phyloP scores from a whole-genome alignment of 2,888 invertebrate species.

The Therioaphis trifolii region DNA sequence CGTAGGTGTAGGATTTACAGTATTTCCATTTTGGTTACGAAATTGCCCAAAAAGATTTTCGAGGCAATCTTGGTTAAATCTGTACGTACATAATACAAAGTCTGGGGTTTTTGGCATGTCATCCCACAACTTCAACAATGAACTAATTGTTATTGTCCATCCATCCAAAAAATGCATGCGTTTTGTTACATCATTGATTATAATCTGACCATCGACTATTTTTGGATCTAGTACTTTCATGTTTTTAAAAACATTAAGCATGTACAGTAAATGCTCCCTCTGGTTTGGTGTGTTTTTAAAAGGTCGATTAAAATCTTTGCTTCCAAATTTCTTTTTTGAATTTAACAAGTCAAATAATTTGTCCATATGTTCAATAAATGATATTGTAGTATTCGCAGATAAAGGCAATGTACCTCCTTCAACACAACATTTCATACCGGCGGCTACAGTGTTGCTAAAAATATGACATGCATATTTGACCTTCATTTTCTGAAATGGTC shows the following conservation, averaged over 20 bases:
- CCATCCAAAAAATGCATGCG: not conserved
- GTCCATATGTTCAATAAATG: constrained; percentile 16
- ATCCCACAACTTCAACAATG: too few relatives aligned
- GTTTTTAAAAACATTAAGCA: constrained; percentile 25
- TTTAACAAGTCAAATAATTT: too few relatives aligned
- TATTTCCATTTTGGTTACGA: not conserved
- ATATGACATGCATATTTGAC: too few relatives aligned
- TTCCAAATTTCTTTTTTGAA: not conserved
- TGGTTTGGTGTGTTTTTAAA: constrained; percentile 23
- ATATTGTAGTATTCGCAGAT: not conserved
- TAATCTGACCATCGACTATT: not conserved
- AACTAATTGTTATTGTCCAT: too few relatives aligned
- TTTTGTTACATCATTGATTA: constrained; percentile 11
- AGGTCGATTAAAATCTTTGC: constrained; percentile 29
- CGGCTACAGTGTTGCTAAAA: constrained; percentile 10
- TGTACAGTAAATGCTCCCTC: not conserved
- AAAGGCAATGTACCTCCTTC: not conserved
- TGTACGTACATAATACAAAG: too few relatives aligned
- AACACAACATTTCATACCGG: constrained; percentile 7
- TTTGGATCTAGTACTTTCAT: not conserved
- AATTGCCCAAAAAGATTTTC: constrained; percentile 20
- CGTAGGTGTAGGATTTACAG: not conserved
- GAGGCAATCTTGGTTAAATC: too few relatives aligned
- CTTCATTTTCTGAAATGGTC: too few relatives aligned
- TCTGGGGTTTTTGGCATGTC: too few relatives aligned